Base-by-base conservation (phyloP, 2,888 invertebrate genomes). In the Clepsis dumicolana region DNA sequence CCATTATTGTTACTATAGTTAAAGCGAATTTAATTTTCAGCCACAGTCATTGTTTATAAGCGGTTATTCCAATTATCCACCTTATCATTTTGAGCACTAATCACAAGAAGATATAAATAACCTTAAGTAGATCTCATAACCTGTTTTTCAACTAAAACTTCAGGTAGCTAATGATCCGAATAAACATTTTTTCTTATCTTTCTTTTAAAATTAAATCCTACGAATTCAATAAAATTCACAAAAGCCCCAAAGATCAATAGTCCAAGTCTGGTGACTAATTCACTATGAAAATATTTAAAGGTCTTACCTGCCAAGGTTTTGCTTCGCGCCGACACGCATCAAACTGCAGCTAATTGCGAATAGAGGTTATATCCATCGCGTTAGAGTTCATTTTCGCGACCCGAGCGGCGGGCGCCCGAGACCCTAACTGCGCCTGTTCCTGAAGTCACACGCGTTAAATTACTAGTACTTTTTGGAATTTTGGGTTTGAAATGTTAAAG, bases 331-430 rank as follows among this genome's bases (percentile, higher is more conserved):
- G 70, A 71, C 71, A 72, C 84, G 84, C 81, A 83, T 60, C 76
- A 76, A 75, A 77, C 80, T 76, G 78, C 73, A 75, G 82, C 78
- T 88, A 90, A 90, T 90, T 90, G 88, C 81, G 84, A 86, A 86
- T 79, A 86, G 80, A 77, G 79, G 85, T 82, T 92, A 90, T 88
- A 81, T 81, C 82, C 72, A 75, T 78, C 80, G 82, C 73, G 76
- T 80, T 90, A 91, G 85, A 82, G 93, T 90, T 81, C 90, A 92
- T 90, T 87, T 90, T 91, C 79, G 88, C 81, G 76, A 73, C 77
- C 75, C 80, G 72, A 70, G 38, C 65, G 72, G 70, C 75, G 70
- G 71, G 71, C 74, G 75, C 75, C 71, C 65, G 75, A 70, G 78
- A 75, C 74, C 72, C 77, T 82, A 77, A 82, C 83, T 86, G 88